Evolutionary conservation across 2,797 vertebrate species (phyloP), one percentile per base, ranked within the genome.

Genomic region (Aulostomus chinensis): DNA sequence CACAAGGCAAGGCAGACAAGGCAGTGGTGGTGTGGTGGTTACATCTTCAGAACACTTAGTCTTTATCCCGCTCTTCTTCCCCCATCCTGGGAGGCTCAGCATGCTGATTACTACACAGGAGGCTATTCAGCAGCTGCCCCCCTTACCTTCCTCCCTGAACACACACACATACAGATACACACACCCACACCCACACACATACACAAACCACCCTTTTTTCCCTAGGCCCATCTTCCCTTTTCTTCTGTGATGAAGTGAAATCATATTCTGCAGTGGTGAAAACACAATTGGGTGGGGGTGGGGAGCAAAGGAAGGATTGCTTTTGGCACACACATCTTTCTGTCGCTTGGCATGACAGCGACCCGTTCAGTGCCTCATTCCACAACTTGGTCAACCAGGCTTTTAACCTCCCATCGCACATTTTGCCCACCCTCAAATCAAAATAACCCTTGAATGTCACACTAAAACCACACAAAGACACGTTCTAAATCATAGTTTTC

Each of bases 31-130:
- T 81, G 79, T 69, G 42, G 71, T 53, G 62, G 77, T 82, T 74
- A 90, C 91, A 92, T 78, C 88, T 91, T 87, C 86, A 90, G 90
- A 93, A 95, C 94, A 96, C 92, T 94, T 83, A 86, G 92, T 80
- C 93, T 95, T 96, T 97, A 95, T 97, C 90, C 87, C 66, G 78
- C 67, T 83, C 71, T 53, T 85, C 86, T 86, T 91, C 91, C 89
- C 91, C 91, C 90, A 88, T 76, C 67, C 91, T 78, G 70, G 66
- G 74, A 90, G 93, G 89, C 88, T 89, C 80, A 73, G 68, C 63
- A 86, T 85, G 88, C 89, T 94, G 92, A 96, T 97, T 94, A 95
- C 92, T 91, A 95, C 92, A 92, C 92, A 94, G 95, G 93, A 90
- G 86, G 81, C 93, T 88, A 94, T 95, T 96, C 92, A 95, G 88